Base-by-base conservation (phyloP, 37 sponge, comb jelly and placozoan genomes). In the Geodia barretti region DNA sequence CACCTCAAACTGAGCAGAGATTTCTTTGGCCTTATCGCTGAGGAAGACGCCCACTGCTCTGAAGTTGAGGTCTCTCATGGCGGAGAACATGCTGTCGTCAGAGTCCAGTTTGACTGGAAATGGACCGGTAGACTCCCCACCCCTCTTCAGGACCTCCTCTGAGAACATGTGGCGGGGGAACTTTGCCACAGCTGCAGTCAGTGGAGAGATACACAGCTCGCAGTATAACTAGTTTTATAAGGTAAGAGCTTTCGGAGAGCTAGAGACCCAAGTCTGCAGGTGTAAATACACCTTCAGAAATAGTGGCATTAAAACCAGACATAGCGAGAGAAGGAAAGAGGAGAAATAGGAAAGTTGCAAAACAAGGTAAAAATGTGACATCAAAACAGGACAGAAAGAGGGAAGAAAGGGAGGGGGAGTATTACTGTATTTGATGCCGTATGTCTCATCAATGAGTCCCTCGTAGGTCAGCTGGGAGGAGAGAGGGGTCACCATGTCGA, bases 391-490 rank as follows among this genome's bases (percentile, higher is more conserved):
- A n/a, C n/a, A 54, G 64, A 77, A 68, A 64, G 66, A 67, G 64
- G 31, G 79, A 65, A n/a, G 33, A 23, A 77, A 3, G 3, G 40
- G 58, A n/a, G 58, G 74, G 23, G 54, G 54, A 14, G 14, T 47
- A 88, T 84, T 58, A 87, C 93, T 78, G 63, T 94, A 76, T 60
- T 84, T 92, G 54, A 99, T 92, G 54, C 93, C 91, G 76, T 87
- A 96, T 3, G 95, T 64, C 82, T 96, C 95, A 74, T 99, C 97
- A 62, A 99, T 87, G 33, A 99, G 88, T 31, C 97, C 99, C 77
- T 99, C 99, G 42, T 96, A 93, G 14, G 99, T 99, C 62, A 99
- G 86, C 63, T 92, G 99, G 5, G 99, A 91, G 67, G 87, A 89
- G 66, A 99, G 85, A 41, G 95, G 91, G 28, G 99, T 93, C 41